phyloP scores from a whole-genome alignment of 2,888 invertebrate genomes.

The Zygothrica quintamaculata region DNA sequence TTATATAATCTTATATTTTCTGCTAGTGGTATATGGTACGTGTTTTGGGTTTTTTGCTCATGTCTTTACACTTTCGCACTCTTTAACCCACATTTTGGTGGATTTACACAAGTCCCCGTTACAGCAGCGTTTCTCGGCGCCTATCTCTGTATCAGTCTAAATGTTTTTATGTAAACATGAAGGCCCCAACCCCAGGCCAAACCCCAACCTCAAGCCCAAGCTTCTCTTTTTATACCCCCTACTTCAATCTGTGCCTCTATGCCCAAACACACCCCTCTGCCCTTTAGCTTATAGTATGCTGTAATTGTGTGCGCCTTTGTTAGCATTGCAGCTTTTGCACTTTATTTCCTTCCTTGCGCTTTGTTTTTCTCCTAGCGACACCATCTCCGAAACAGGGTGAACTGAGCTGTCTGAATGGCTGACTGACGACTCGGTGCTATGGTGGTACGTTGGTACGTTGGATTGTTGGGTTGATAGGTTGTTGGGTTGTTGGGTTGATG shows the following conservation, averaged over 20 bases:
- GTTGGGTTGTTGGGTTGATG: conserved; percentile 1
- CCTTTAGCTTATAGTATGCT: conserved; percentile 26
- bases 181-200: conserved; percentile 10
- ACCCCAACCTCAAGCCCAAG: not conserved
- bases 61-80: conserved; percentile 32
- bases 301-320: conserved; percentile 74
- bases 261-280: not conserved
- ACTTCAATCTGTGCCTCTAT: not conserved
- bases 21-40: not conserved
- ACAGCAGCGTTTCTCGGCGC: conserved; percentile 15
- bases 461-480: conserved; percentile 23
- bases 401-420: conserved; percentile 33
- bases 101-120: conserved; percentile 18
- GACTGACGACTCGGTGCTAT: conserved; percentile 19
- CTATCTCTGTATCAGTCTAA: conserved; percentile 65
- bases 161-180: conserved; percentile 74
- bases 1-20: not conserved
- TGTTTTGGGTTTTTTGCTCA: no score
- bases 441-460: not conserved
- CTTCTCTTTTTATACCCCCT: not conserved
- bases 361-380: conserved; percentile 63
- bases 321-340: conserved; percentile 74
- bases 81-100: conserved; percentile 58
- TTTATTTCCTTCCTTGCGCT: conserved; percentile 73
- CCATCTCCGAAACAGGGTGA: conserved; percentile 35